Percentiles rank a stretch among this genome's conserved stretches.
These are phyloP conservation scores for Pangasius sanitwongsei DNA, from an alignment of 2,797 vertebrate genomes.

Conservation along the genomic window DNA sequence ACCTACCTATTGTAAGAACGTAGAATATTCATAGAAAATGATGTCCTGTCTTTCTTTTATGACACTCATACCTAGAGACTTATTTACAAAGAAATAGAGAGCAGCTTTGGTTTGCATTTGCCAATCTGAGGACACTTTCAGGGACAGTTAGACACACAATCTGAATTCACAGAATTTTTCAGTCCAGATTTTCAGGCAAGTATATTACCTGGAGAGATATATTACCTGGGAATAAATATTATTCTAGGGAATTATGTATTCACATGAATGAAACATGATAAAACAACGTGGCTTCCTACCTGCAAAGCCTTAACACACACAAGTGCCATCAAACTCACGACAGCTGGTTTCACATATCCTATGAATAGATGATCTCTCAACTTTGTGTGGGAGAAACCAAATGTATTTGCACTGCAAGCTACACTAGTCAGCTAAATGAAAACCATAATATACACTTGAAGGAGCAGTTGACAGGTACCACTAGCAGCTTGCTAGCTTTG, in stretches of 20 bases:
- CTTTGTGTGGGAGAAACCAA: not conserved
- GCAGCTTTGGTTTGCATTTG: not conserved
- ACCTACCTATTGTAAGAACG: not conserved
- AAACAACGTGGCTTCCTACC: not conserved
- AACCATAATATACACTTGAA: not conserved
- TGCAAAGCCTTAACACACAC: not conserved
- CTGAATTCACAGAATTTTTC: not conserved
- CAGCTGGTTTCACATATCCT: not conserved
- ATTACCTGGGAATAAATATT: not conserved
- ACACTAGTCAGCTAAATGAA: not conserved
- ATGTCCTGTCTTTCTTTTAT: not conserved
- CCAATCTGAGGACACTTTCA: not conserved
- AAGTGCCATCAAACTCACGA: not conserved
- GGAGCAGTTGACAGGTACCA: not conserved
- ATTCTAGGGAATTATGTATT: not conserved
- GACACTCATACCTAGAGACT: not conserved
- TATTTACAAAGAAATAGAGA: not conserved
- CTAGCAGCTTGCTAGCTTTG: not conserved
- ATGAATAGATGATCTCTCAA: not conserved
- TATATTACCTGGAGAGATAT: not conserved
- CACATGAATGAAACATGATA: not conserved
- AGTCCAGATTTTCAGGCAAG: not conserved
- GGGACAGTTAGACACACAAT: not conserved
- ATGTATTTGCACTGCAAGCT: not conserved
- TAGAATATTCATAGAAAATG: not conserved